These are phyloP conservation scores for Chiridota heheva DNA, from an alignment of 35 echinoderm and acorn worm genomes.

Conservation along the genomic window DNA sequence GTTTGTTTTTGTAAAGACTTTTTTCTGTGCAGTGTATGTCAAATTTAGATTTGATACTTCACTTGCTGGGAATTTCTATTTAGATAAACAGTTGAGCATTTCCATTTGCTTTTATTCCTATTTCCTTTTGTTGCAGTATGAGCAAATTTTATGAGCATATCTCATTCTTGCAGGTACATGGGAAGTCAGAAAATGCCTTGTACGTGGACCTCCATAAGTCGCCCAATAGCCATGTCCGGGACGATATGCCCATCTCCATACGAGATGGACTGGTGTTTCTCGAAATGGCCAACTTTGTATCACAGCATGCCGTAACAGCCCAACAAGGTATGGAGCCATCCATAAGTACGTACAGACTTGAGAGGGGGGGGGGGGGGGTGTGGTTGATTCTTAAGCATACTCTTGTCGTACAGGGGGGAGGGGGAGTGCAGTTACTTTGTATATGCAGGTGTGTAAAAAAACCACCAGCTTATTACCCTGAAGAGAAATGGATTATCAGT, in stretches of 20 bases:
- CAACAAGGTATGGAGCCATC: conserved; percentile 52
- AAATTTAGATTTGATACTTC: neutral
- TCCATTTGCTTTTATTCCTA: too few relatives aligned
- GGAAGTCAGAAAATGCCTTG: conserved; percentile 40
- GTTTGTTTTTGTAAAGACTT: too few relatives aligned
- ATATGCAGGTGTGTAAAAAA: too few relatives aligned
- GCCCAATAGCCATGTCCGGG: conserved; percentile 46
- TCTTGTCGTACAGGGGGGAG: too few relatives aligned
- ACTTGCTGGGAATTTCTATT: neutral
- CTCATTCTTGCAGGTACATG: conserved; percentile 60
- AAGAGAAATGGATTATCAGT: too few relatives aligned
- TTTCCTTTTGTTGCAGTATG: too few relatives aligned
- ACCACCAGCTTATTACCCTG: too few relatives aligned
- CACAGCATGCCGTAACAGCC: conserved; percentile 56
- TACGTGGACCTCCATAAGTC: conserved; percentile 87
- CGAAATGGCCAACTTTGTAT: conserved; percentile 78
- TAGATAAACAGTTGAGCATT: too few relatives aligned
- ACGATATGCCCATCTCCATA: conserved; percentile 77
- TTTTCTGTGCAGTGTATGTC: neutral
- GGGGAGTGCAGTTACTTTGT: too few relatives aligned
- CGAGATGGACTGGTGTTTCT: conserved; percentile 90
- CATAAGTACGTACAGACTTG: too few relatives aligned
- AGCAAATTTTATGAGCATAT: too few relatives aligned
- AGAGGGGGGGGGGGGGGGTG: neutral
- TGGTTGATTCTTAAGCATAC: too few relatives aligned